Evolutionary conservation across 1,140 invertebrate species (phyloP), one percentile per base, ranked within the genome.

Genomic region (Bursaphelenchus mucronatus): DNA sequence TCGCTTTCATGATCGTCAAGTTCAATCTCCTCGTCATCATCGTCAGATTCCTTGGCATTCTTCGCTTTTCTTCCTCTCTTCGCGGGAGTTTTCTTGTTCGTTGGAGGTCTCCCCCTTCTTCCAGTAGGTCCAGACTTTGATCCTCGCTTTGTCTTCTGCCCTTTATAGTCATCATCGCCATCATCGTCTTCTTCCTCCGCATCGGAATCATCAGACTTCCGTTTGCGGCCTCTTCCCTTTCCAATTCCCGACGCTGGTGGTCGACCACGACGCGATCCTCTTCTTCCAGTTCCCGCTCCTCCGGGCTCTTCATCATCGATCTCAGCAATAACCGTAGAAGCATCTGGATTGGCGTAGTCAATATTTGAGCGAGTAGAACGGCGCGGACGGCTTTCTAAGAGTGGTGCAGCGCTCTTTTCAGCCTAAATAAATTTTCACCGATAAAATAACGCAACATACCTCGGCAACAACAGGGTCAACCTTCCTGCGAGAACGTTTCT

Each of bases 261-360:
- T 13, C 47, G n/a, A 56, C 57, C 57, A 59, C 46, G 46, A 61
- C 41, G 13, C 11, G 61, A 15, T 1, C 52, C 17, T 30, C 39
- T 11, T 51, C 53, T 15, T 17, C 50, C 61, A 11, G 10, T 13
- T 1, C 52, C 52, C 4, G 55, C 10, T 9, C 55, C 54, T 0
- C 68, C 67, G 10, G 64, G 64, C 43, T 70, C 70, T 41, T 70
- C 69, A 57, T 70, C 69, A 67, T 70, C 69, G 13, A 75, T 61
- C 56, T 71, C 68, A n/a, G 70, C 68, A 19, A 70, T 46, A 51
- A 66, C 67, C 10, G 73, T 76, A 50, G 63, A 61, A 19, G 74
- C 64, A 44, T 75, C 73, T 9, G 73, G 67, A 61, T 75, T 67
- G 3, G 73, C 73, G 49, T 75, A 75, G 43, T 75, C 73, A 17